Percentiles rank a stretch among this genome's conserved stretches.
Evolutionary conservation across 1,140 invertebrate genomes (phyloP).

Genomic region (Gonatopus flavifemur): DNA sequence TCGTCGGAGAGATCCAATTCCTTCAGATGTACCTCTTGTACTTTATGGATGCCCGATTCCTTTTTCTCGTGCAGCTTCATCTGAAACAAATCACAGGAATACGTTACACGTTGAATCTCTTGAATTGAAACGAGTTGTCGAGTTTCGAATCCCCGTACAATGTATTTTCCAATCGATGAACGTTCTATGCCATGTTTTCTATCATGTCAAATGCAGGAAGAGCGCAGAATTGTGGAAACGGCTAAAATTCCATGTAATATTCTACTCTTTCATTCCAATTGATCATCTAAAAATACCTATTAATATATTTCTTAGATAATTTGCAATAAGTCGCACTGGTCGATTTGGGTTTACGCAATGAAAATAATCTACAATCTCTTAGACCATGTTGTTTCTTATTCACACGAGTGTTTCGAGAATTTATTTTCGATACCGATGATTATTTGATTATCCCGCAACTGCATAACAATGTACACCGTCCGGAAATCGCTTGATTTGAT

Average conservation of each 20-base stretch:
- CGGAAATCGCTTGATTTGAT: too few species aligned
- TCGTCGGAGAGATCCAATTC: constrained; percentile 63
- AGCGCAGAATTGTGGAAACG: too few species aligned
- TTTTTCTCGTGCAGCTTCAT: constrained; percentile 57
- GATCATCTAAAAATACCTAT: too few species aligned
- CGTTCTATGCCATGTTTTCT: neutral
- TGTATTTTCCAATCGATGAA: neutral
- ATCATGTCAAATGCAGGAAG: constrained; percentile 10
- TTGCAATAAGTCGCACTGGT: too few species aligned
- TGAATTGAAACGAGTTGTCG: neutral
- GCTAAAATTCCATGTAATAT: constrained; percentile 7
- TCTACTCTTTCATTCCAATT: neutral
- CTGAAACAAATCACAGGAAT: constrained; percentile 29
- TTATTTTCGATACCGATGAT: too few species aligned
- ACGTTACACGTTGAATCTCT: neutral
- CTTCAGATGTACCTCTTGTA: constrained; percentile 62
- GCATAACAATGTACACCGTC: too few species aligned
- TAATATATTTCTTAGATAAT: too few species aligned
- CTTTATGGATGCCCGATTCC: constrained; percentile 55
- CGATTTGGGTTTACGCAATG: too few species aligned
- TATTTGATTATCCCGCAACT: too few species aligned
- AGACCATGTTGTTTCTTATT: too few species aligned
- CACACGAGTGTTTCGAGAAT: too few species aligned
- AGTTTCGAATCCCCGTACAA: neutral
- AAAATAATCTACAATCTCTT: too few species aligned